Conservation (phyloP, 2,113 vertebrate genomes). For the Benitochromis conjunctus region DNA sequence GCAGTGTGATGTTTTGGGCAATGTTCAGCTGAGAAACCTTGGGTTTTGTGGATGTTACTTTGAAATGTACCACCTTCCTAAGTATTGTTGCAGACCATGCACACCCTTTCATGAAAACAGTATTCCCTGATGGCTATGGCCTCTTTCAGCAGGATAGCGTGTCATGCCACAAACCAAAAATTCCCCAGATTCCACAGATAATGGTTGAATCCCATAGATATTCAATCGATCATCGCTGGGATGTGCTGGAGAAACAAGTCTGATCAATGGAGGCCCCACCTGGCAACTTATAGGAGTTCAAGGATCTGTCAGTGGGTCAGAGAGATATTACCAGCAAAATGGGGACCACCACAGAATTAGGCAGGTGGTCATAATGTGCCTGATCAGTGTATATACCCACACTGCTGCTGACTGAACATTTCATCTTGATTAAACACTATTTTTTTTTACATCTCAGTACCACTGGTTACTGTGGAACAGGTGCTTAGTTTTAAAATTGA, state of each 20-base stretch:
- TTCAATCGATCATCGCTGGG: not conserved
- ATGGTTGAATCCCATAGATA: not conserved
- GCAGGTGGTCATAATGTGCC: not conserved
- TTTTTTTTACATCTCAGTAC: accelerated
- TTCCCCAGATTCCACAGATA: not conserved
- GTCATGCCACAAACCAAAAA: not conserved
- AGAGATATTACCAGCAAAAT: not conserved
- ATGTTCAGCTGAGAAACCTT: not conserved
- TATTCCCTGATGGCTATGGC: not conserved
- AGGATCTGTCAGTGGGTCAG: not conserved
- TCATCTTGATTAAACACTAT: not conserved
- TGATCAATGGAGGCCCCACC: not conserved
- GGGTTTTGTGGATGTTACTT: not conserved
- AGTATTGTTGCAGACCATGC: not conserved
- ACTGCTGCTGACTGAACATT: not conserved
- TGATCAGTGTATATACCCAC: not conserved
- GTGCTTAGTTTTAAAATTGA: not conserved
- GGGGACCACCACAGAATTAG: not conserved
- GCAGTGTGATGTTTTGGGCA: not conserved
- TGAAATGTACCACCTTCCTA: not conserved
- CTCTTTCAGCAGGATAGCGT: not conserved
- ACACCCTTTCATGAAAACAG: not conserved
- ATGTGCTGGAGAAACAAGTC: not conserved
- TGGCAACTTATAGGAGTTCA: not conserved
- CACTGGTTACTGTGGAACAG: not conserved